Conservation (phyloP, 2,797 vertebrate genomes). For the Podarcis siculus region DNA sequence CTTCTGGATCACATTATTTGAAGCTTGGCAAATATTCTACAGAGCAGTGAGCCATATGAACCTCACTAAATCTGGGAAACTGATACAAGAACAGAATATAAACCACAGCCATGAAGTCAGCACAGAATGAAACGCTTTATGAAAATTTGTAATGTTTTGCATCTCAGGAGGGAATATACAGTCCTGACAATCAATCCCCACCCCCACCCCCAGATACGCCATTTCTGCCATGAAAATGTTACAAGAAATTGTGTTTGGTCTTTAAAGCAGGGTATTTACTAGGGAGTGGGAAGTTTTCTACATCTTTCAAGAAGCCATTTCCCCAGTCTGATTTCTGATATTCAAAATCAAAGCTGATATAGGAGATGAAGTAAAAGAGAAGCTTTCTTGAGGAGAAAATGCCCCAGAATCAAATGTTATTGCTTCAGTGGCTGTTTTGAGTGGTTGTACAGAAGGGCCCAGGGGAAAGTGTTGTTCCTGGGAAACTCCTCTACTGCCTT, state of each 20-base stretch:
- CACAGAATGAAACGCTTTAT: neutral
- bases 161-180: neutral
- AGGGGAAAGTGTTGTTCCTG: neutral
- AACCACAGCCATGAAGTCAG: neutral
- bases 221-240: neutral
- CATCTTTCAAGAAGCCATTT: neutral
- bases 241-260: neutral
- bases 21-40: neutral
- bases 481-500: neutral
- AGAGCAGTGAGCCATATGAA: constrained; percentile 10
- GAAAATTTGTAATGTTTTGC: neutral
- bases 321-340: neutral
- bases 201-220: too few relatives aligned
- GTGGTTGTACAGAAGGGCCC: neutral
- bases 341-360: neutral
- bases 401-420: neutral
- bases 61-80: constrained; percentile 1
- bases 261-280: neutral
- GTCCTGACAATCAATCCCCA: neutral
- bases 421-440: neutral
- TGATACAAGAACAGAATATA: neutral
- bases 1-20: neutral
- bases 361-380: neutral
- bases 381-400: neutral
- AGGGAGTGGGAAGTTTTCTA: neutral